Percentiles rank a stretch among this genome's conserved stretches.
phyloP scores from a whole-genome alignment of 2,797 vertebrate species.

The Leptodactylus fallax region DNA sequence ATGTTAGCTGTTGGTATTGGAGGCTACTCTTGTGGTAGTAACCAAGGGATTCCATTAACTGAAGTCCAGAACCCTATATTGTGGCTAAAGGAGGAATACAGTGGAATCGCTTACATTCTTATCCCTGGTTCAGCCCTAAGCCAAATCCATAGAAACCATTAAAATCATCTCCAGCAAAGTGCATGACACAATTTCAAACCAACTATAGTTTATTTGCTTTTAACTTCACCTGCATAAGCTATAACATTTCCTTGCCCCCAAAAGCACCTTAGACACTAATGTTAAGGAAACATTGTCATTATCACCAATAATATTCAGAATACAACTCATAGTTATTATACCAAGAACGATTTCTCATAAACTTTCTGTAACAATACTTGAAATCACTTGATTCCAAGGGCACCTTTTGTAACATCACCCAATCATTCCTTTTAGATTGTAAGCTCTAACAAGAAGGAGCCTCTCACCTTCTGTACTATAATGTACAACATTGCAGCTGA shows the following conservation, averaged over 20 bases:
- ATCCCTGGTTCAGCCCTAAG: no score
- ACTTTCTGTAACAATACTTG: not conserved
- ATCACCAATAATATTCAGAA: not conserved
- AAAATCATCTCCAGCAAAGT: not conserved
- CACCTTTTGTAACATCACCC: not conserved
- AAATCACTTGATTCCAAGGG: not conserved
- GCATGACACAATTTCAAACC: not conserved
- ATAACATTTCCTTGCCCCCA: not conserved
- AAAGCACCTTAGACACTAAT: not conserved
- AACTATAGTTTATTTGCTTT: not conserved
- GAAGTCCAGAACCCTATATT: no score
- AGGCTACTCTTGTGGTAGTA: no score
- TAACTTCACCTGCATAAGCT: not conserved
- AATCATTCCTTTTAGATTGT: not conserved
- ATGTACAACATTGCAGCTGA: not conserved
- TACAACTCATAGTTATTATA: not conserved
- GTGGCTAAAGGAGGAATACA: no score
- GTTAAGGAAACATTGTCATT: no score
- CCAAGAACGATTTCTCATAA: not conserved
- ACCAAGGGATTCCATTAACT: no score
- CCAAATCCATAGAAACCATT: no score
- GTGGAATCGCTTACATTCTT: no score
- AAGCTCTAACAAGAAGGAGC: slow-evolving; percentile 20
- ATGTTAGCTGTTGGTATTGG: no score
- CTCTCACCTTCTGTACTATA: slow-evolving; percentile 2